Conservation (phyloP, 92 coral and sea anemone genomes). For the Zoanthus sociatus region DNA sequence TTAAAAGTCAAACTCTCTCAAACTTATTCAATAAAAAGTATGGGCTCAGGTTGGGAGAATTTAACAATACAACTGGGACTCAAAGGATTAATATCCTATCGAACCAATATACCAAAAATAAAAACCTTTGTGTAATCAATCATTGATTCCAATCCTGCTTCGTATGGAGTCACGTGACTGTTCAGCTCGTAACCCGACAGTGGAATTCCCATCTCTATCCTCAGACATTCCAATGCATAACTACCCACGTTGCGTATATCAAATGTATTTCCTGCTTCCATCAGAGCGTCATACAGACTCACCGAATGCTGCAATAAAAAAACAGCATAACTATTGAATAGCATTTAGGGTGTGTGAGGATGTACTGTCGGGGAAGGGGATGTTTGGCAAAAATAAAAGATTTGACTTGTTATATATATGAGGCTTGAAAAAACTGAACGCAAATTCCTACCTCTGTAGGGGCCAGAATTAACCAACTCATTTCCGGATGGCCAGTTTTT, state of each 20-base stretch:
- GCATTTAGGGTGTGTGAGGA: too few species aligned
- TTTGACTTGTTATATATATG: too few species aligned
- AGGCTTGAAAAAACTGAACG: too few species aligned
- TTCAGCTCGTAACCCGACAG: constrained; percentile 17
- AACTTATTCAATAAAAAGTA: too few species aligned
- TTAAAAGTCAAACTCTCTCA: too few species aligned
- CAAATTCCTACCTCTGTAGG: constrained; percentile 22
- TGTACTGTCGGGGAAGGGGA: too few species aligned
- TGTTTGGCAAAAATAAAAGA: too few species aligned
- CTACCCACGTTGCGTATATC: constrained; percentile 18
- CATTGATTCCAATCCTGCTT: constrained; percentile 24
- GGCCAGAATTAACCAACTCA: constrained; percentile 15
- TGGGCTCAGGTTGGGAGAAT: too few species aligned
- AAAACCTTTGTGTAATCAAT: constrained; percentile 14
- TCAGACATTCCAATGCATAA: constrained; percentile 29
- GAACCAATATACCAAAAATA: not conserved
- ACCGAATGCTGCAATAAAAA: constrained; percentile 18
- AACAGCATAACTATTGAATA: not conserved
- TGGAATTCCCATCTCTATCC: constrained; percentile 16
- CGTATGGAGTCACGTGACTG: constrained; percentile 13
- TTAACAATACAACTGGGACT: too few species aligned
- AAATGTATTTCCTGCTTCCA: constrained; percentile 17
- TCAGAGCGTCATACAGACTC: constrained; percentile 9
- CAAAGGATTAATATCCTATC: too few species aligned
- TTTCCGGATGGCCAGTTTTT: constrained; percentile 13